Conservation (phyloP, 2,113 vertebrate species). For the Ranitomeya variabilis region DNA sequence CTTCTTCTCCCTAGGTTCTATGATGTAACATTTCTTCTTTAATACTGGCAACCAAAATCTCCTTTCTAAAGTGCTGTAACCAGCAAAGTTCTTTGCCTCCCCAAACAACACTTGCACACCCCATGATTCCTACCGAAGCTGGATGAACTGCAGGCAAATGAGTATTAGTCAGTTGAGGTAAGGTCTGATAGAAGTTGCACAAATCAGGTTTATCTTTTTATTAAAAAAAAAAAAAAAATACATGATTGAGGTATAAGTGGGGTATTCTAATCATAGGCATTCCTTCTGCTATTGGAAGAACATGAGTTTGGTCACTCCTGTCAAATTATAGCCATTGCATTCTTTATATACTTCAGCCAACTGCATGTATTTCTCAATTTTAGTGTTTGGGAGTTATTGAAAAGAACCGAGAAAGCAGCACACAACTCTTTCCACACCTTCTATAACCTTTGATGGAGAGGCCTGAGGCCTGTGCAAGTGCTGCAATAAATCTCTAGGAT, state of each 20-base stretch:
- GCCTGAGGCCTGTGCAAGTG: not conserved
- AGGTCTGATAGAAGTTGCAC: not conserved
- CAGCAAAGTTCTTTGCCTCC: slow-evolving; percentile 25
- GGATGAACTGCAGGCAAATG: slow-evolving; percentile 16
- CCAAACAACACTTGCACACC: not conserved
- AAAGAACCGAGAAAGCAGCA: not conserved
- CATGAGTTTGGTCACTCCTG: too few relatives aligned
- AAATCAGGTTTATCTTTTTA: not conserved
- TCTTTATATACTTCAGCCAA: too few relatives aligned
- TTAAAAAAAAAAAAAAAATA: too few relatives aligned
- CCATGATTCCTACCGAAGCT: not conserved
- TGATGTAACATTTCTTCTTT: slow-evolving; percentile 26
- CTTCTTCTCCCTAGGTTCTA: slow-evolving; percentile 31
- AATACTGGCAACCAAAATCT: slow-evolving; percentile 20
- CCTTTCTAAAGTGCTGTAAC: slow-evolving; percentile 10
- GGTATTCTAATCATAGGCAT: too few relatives aligned
- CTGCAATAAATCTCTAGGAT: not conserved
- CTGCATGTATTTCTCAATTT: too few relatives aligned
- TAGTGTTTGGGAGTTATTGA: not conserved
- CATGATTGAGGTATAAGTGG: too few relatives aligned
- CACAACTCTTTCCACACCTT: not conserved
- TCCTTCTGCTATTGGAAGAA: too few relatives aligned
- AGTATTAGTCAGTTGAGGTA: slow-evolving; percentile 36
- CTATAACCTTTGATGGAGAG: not conserved
- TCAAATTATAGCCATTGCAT: too few relatives aligned